Evolutionary conservation across 1,140 invertebrate genomes (phyloP), one percentile per base, ranked within the genome.

Genomic region (Drosophila melanica): DNA sequence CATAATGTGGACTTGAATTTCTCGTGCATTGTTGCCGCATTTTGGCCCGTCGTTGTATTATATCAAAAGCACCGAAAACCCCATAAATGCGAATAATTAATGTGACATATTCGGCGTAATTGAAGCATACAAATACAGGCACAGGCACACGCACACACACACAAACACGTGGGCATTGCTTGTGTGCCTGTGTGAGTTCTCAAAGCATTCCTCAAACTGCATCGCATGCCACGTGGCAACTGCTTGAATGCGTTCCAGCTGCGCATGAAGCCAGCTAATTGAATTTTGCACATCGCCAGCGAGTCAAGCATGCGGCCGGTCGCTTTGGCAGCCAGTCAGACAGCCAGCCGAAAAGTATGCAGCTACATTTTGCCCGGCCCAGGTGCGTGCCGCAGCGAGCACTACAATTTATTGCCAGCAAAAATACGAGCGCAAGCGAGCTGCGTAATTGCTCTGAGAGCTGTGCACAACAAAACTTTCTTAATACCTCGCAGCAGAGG

Each of bases 51-150:
- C 39, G 27, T 44, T 58, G 12, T 81, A 77, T 86, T 75, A 86
- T 86, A 85, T 87, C 84, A 79, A 84, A 80, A 89, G 84, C 84
- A 67, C 44, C 79, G 79, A 76, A 82, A 89, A 74, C 82, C 76
- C 73, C 84, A 89, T 89, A 87, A 87, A 87, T 87, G 84, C 84
- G 79, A 87, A 87, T 87, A 89, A 87, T 87, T 87, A 87, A 87
- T 87, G 84, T 87, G 84, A 87, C 84, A 87, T 87, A 82, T 87
- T 86, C 75, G 79, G 70, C 82, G 79, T 86, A 86, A 86, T 86
- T 86, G 81, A 79, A 75, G 81, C 79, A 77, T 68, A 48, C 70
- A 81, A 74, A 74, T 63, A 84, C 27, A 27, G 0, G 67, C 66
- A 53, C 55, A 66, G n/a, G n/a, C n/a, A n/a, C n/a, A n/a, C n/a